phyloP scores from a whole-genome alignment of 2,797 vertebrate genomes.

The Cheirogaleus major region DNA sequence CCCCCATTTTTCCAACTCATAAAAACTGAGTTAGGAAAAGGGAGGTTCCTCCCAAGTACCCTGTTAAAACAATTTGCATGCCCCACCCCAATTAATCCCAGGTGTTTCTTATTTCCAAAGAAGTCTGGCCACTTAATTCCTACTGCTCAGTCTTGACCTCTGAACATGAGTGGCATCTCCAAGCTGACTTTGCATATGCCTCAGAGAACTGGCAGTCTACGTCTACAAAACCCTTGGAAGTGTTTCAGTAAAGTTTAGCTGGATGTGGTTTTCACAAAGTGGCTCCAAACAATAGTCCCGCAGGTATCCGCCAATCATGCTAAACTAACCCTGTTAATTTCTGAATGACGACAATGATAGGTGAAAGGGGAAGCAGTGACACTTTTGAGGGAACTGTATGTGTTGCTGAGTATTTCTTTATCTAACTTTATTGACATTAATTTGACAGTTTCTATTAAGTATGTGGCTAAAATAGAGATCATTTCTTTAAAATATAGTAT shows the following conservation, averaged over 20 bases:
- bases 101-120: not conserved
- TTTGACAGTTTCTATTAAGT: not conserved
- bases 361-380: not conserved
- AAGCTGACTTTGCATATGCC: not conserved
- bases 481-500: not conserved
- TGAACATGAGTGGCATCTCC: not conserved
- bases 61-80: not conserved
- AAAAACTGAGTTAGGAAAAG: slow-evolving; percentile 15
- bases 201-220: not conserved
- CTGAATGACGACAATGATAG: not conserved
- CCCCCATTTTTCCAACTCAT: not conserved
- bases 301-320: not conserved
- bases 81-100: not conserved
- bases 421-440: not conserved
- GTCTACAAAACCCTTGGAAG: not conserved
- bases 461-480: not conserved
- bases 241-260: not conserved
- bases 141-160: not conserved
- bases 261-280: not conserved
- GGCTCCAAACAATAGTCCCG: not conserved
- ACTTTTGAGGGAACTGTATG: not conserved
- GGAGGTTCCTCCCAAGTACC: not conserved
- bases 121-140: not conserved
- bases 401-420: slow-evolving; percentile 2
- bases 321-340: not conserved